Percentiles rank a stretch among this genome's conserved stretches.
These are phyloP conservation scores for Hipposideros armiger DNA, from an alignment of 2,113 vertebrate genomes.

Conservation along the genomic window DNA sequence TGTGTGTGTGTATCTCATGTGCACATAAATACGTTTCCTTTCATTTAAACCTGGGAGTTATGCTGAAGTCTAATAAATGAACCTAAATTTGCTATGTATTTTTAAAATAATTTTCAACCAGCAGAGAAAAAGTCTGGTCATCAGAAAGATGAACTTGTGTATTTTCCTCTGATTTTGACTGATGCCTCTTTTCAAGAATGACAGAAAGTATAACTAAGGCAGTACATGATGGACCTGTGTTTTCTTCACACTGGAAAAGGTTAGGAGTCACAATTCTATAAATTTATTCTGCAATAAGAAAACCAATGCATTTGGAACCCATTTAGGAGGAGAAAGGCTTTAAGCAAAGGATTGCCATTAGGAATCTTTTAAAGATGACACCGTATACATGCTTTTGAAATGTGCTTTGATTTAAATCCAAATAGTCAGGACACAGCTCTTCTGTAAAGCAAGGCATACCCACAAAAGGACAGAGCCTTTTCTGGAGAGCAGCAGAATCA, in stretches of 20 bases:
- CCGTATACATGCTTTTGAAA: not conserved
- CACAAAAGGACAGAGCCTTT: not conserved
- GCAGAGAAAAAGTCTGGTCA: not conserved
- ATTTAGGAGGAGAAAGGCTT: not conserved
- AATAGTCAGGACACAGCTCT: not conserved
- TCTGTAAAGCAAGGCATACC: not conserved
- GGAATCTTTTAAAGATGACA: not conserved
- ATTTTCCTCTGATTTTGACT: not conserved
- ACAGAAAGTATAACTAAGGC: not conserved
- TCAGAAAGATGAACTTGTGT: not conserved
- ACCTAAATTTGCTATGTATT: not conserved
- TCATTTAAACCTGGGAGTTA: not conserved
- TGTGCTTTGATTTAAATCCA: not conserved
- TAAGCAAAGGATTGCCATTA: not conserved
- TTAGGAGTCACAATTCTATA: not conserved
- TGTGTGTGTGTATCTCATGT: not conserved
- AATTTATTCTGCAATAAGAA: not conserved
- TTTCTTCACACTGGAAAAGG: not conserved
- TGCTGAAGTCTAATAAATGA: not conserved
- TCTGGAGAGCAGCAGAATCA: not conserved
- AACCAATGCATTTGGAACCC: not conserved
- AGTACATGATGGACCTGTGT: not conserved
- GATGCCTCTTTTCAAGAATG: not conserved
- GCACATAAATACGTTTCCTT: not conserved
- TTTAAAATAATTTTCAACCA: constrained; percentile 22